Evolutionary conservation across 2,113 vertebrate species (phyloP), one percentile per base, ranked within the genome.

Genomic region (Rhinichthys klamathensis): DNA sequence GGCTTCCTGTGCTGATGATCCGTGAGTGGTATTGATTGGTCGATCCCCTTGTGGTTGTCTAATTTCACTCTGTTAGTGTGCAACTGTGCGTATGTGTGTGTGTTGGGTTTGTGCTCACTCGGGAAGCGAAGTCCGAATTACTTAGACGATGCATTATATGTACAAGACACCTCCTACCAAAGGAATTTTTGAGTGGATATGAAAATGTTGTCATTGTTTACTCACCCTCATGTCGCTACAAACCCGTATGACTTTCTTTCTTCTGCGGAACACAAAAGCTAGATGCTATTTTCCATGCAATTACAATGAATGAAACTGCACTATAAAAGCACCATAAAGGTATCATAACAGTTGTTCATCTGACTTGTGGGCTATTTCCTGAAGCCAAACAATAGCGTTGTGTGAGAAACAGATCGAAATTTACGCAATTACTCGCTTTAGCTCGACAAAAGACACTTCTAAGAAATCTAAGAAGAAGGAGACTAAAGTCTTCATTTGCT

Each of bases 1-100:
- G 3, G 67, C 80, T 58, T 82, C 49, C 80, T 70, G 67, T n/a
- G 67, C 80, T 82, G 67, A 72, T 72, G 49, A 82, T 72, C 49
- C 13, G 35, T 72, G 63, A 70, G 81, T 11, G 81, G 10, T 73
- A 83, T 83, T 83, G 81, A 83, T 27, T 58, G 65, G 21, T 11
- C 15, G 46, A 83, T 72, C 72, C 81, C 46, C 81, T 83, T 41
- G 67, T 4, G 65, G 46, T 72, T 27, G 49, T 72, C 49, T 82
- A 56, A 56, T 70, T 82, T 82, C 65, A 56, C 49, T 72, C 12
- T 51, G 11, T 70, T 56, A 16, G 60, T 65, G n/a, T n/a, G n/a
- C n/a, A n/a, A n/a, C n/a, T 76, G 74, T 58, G 49, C 41, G 41
- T 38, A 6, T 38, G 38, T 38, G 38, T 38, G 38, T 41, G 35